Base-by-base conservation (phyloP, 2,797 vertebrate species). In the Eremophila alpestris region DNA sequence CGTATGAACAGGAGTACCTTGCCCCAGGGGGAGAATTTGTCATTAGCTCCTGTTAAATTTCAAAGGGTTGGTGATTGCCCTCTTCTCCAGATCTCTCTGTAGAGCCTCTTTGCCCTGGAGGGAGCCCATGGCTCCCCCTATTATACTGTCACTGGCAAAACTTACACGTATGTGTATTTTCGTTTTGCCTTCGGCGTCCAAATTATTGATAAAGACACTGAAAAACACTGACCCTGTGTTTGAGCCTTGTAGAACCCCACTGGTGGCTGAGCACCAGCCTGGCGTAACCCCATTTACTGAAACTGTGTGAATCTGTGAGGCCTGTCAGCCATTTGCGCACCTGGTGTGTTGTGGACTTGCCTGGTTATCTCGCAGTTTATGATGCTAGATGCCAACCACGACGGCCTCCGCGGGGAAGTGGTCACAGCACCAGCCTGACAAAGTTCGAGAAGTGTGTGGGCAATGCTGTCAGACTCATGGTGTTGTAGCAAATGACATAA, bases 121-220 rank as follows among this genome's bases (percentile, higher is more conserved):
- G 14, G 14, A 73, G 14, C 34, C 16, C 16, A 16, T 17, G 24
- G 24, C 24, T 80, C n/a, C 52, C 80, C 38, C 60, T 40, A 30
- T 52, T 45, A 34, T 40, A 59, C 10, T 38, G 38, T 59, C 20
- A 30, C 34, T 26, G 19, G 11, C 34, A 40, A 34, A 34, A 62
- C 6, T 46, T 60, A 29, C 1, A 24, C 0, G 0, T 74, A 6
- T 16, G 5, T 24, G 5, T 22, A 3, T n/a, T 30, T 4, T 38
- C 11, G 9, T 60, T 60, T 85, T 13, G 3, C 24, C 29, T 76
- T 12, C 24, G 49, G 1, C 21, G 16, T 63, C 27, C 18, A 34
- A 13, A 43, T 32, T 2, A 38, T 43, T 58, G 43, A 43, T 34
- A 40, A 63, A 68, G 51, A 7, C 23, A 30, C 10, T 24, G 6